Evolutionary conservation across 2,113 vertebrate genomes (phyloP).

Genomic region (Brienomyrus brachyistius): DNA sequence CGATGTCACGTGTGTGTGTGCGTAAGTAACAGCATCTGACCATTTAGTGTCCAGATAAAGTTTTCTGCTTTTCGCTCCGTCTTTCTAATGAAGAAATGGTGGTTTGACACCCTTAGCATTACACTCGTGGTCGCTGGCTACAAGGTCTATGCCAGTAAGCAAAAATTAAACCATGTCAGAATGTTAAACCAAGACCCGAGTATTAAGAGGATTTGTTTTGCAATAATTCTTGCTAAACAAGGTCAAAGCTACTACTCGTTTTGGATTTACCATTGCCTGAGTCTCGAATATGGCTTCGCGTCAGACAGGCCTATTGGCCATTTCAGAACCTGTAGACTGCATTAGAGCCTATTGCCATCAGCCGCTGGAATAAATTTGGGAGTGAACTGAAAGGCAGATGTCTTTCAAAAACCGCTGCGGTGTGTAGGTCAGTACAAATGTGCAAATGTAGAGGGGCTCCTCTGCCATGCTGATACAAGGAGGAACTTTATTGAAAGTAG

Average conservation of each 20-base stretch:
- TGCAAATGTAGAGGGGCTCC: not conserved
- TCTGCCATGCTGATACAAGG: not conserved
- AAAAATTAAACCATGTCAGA: not conserved
- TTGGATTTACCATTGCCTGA: not conserved
- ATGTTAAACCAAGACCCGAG: not conserved
- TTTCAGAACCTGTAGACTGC: not conserved
- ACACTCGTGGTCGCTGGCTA: not conserved
- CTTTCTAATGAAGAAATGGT: not conserved
- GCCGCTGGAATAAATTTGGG: not conserved
- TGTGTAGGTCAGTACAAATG: not conserved
- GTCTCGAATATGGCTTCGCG: not conserved
- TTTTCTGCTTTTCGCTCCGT: not conserved
- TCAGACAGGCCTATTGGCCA: not conserved
- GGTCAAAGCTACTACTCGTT: not conserved
- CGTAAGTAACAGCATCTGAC: conserved; percentile 34
- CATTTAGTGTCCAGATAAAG: conserved; percentile 31
- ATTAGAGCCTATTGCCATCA: not conserved
- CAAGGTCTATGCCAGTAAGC: not conserved
- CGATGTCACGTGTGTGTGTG: conserved; percentile 24
- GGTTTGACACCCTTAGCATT: not conserved
- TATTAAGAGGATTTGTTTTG: not conserved
- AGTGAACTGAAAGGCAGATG: not conserved
- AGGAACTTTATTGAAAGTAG: not conserved
- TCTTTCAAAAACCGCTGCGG: not conserved
- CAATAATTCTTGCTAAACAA: not conserved